Percentiles rank a stretch among this genome's conserved stretches.
phyloP scores from a whole-genome alignment of 2,113 vertebrate species.

The Plecotus auritus region DNA sequence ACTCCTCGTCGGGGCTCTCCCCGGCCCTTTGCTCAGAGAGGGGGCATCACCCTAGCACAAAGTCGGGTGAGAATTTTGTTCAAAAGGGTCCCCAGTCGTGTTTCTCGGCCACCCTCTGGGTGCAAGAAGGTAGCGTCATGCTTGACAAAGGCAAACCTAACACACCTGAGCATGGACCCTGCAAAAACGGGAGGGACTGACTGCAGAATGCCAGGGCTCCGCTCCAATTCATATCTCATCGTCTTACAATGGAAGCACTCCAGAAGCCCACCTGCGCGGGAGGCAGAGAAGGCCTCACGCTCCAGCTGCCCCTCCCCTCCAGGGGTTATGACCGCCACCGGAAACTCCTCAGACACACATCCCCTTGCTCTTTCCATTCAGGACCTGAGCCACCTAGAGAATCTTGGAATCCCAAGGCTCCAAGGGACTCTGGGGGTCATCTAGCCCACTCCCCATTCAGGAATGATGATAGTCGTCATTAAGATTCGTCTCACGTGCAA shows the following conservation, averaged over 20 bases:
- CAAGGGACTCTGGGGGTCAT: not conserved
- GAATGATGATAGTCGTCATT: not conserved
- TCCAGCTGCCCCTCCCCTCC: fast-evolving
- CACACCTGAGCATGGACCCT: slow-evolving; percentile 73
- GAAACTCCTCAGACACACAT: not conserved
- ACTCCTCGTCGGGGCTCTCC: not conserved
- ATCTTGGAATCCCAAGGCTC: not conserved
- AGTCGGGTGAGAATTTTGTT: slow-evolving; percentile 62
- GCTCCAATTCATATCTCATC: slow-evolving; percentile 75
- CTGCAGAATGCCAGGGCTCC: slow-evolving; percentile 73
- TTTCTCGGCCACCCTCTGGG: slow-evolving; percentile 59
- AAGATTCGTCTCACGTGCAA: not conserved
- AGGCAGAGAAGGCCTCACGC: slow-evolving; percentile 36
- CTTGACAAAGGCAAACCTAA: slow-evolving; percentile 73
- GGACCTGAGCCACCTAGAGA: not conserved
- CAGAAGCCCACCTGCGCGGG: slow-evolving; percentile 68
- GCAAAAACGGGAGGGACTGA: slow-evolving; percentile 76
- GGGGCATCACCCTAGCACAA: slow-evolving; percentile 40
- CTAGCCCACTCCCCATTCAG: too few relatives aligned
- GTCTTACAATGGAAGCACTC: slow-evolving; percentile 70
- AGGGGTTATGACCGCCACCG: not conserved
- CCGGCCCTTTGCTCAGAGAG: slow-evolving; percentile 43
- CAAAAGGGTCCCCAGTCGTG: slow-evolving; percentile 57
- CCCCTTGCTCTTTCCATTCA: not conserved
- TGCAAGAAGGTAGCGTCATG: slow-evolving; percentile 58